These are phyloP conservation scores for Euzophera pinguis DNA, from an alignment of 2,888 invertebrate genomes.

Conservation along the genomic window DNA sequence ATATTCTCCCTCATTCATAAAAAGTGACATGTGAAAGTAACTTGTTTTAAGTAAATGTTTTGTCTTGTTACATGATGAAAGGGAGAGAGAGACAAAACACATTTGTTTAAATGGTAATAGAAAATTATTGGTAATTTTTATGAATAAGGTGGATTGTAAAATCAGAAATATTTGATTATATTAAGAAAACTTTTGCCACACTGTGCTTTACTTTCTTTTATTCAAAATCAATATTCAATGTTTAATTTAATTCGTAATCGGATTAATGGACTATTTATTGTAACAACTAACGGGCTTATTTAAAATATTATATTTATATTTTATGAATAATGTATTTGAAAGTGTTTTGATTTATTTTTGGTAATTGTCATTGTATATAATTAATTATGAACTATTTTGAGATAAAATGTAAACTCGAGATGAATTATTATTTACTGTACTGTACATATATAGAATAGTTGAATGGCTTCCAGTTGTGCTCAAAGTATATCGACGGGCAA, in stretches of 20 bases:
- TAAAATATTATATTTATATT: slow-evolving; percentile 1
- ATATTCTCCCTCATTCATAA: too few species aligned
- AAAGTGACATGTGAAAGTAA: too few species aligned
- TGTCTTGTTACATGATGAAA: too few species aligned
- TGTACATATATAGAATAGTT: slow-evolving; percentile 20
- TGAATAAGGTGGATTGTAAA: too few species aligned
- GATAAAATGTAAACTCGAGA: background rate
- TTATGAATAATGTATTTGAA: slow-evolving; percentile 5
- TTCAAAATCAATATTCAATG: background rate
- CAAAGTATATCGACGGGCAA: slow-evolving; percentile 34
- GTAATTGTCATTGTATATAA: slow-evolving; percentile 1
- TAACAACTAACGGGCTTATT: slow-evolving; percentile 25
- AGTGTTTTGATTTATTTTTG: background rate
- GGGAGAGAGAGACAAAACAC: too few species aligned
- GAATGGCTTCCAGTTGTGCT: slow-evolving; percentile 57
- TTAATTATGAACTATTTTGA: background rate
- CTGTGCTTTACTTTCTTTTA: background rate
- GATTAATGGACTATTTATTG: slow-evolving; percentile 44
- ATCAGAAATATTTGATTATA: too few species aligned
- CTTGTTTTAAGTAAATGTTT: too few species aligned
- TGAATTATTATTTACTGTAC: background rate
- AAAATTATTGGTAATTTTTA: too few species aligned
- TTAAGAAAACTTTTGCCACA: too few species aligned
- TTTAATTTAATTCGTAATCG: background rate
- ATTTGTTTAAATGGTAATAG: too few species aligned